Conservation (phyloP, 2,888 invertebrate genomes). For the Clepsis dumicolana region DNA sequence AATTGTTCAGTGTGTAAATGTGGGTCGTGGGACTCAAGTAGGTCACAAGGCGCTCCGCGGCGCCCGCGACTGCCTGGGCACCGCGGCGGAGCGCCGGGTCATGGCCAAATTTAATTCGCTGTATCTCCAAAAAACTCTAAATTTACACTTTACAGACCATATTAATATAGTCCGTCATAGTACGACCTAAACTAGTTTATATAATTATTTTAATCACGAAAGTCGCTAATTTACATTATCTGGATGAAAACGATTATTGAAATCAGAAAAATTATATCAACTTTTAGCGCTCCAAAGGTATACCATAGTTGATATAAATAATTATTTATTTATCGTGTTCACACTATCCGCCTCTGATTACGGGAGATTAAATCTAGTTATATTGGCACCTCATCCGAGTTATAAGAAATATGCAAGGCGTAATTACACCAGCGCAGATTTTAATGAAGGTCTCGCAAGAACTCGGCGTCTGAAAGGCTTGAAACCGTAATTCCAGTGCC, state of each 20-base stretch:
- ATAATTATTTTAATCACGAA: too few relatives aligned
- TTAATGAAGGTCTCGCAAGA: conserved; percentile 66
- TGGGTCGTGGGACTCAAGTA: conserved; percentile 70
- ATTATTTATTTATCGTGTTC: background rate
- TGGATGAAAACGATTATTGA: too few relatives aligned
- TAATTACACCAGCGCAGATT: conserved; percentile 63
- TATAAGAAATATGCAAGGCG: conserved; percentile 49
- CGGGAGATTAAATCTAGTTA: background rate
- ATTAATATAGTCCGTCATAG: background rate
- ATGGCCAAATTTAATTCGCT: conserved; percentile 7
- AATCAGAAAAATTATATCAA: too few relatives aligned
- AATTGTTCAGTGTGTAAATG: conserved; percentile 64
- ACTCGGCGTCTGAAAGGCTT: conserved; percentile 61
- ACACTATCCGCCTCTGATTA: background rate
- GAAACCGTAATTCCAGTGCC: conserved; percentile 65
- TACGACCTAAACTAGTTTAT: background rate
- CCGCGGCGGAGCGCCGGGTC: conserved; percentile 16
- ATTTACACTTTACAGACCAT: background rate
- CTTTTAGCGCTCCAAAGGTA: background rate
- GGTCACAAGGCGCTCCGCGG: conserved; percentile 60
- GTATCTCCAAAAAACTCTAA: background rate
- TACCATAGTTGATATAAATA: background rate
- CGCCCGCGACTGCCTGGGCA: conserved; percentile 22
- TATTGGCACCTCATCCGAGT: conserved; percentile 25
- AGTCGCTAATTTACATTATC: too few relatives aligned